Percentiles rank a stretch among this genome's conserved stretches.
phyloP scores from a whole-genome alignment of 2,888 invertebrate species.

The Lathronympha strigana region DNA sequence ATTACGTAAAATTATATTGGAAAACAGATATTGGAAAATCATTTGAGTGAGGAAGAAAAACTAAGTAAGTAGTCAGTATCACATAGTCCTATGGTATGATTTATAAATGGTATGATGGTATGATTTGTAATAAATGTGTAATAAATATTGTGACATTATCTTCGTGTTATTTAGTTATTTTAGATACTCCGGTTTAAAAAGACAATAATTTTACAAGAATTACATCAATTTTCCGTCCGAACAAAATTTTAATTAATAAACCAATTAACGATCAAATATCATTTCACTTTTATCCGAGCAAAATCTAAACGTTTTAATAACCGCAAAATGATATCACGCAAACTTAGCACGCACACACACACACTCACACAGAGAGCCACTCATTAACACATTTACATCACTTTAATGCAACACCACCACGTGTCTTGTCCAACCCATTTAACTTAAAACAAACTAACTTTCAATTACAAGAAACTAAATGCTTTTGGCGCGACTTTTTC shows the following conservation, averaged over 20 bases:
- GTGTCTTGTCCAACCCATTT: slow-evolving; percentile 58
- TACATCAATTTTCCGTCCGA: background rate
- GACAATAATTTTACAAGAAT: background rate
- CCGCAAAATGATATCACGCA: slow-evolving; percentile 53
- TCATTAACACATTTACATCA: slow-evolving; percentile 83
- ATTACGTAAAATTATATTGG: too few relatives aligned
- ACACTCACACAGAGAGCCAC: slow-evolving; percentile 69
- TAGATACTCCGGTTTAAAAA: background rate
- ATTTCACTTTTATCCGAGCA: slow-evolving; percentile 40
- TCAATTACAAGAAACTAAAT: slow-evolving; percentile 62
- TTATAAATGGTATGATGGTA: too few relatives aligned
- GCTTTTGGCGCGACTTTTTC: slow-evolving; percentile 57
- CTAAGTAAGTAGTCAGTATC: too few relatives aligned
- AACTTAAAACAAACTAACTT: slow-evolving; percentile 57
- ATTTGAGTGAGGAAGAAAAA: too few relatives aligned
- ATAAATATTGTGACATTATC: too few relatives aligned
- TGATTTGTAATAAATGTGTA: too few relatives aligned
- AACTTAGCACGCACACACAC: slow-evolving; percentile 49
- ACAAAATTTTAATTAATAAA: slow-evolving; percentile 8
- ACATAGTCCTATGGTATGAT: too few relatives aligned
- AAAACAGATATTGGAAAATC: too few relatives aligned
- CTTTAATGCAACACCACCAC: slow-evolving; percentile 59
- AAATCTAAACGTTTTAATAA: slow-evolving; percentile 36
- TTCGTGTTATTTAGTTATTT: too few relatives aligned
- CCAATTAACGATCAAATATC: slow-evolving; percentile 32